Evolutionary conservation across 2,888 invertebrate species (phyloP), one percentile per base, ranked within the genome.

Genomic region (Seira sanloemensis): DNA sequence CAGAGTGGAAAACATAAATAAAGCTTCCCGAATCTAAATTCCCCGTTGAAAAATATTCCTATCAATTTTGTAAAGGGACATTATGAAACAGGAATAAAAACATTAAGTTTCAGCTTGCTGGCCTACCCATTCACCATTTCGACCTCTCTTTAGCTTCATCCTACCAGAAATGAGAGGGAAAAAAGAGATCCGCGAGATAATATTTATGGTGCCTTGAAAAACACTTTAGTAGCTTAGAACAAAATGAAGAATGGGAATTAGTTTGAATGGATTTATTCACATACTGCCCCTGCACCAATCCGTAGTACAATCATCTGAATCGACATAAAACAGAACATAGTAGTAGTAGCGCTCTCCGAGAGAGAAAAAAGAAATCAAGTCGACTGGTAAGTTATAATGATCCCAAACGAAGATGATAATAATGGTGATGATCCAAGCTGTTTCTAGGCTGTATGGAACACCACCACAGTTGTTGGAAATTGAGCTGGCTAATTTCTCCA

Each of bases 171-270:
- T 12, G 37, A 37, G 37, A 12, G 12, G 37, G 37, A 37, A 37
- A 37, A 37, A 12, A 7, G 7, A 71, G 75, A 71, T 69, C 71
- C 76, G 27, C 74, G 37, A 37, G 37, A 37, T 80, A 74, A 81
- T 76, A 80, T 80, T 75, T 75, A 76, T 75, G 62, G 65, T 21
- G 54, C 46, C 66, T 78, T 12, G 37, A 12, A 37, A 37, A 37
- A 37, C 37, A 37, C 37, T 37, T 37, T 37, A 37, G 37, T 37
- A 37, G 37, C 37, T 37, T 37, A 37, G 37, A 37, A 37, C 37
- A 37, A 37, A 58, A 80, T 80, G 74, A 80, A 66, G 80, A 71
- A 71, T 75, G 75, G 65, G 78, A 74, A 80, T 80, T 75, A 75
- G 66, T 27, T 54, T 75, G 75, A 62, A 25, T 73, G 73, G 23